Percentiles rank a stretch among this genome's conserved stretches.
Conservation (phyloP, 2,797 vertebrate species). For the Danio choprae region DNA sequence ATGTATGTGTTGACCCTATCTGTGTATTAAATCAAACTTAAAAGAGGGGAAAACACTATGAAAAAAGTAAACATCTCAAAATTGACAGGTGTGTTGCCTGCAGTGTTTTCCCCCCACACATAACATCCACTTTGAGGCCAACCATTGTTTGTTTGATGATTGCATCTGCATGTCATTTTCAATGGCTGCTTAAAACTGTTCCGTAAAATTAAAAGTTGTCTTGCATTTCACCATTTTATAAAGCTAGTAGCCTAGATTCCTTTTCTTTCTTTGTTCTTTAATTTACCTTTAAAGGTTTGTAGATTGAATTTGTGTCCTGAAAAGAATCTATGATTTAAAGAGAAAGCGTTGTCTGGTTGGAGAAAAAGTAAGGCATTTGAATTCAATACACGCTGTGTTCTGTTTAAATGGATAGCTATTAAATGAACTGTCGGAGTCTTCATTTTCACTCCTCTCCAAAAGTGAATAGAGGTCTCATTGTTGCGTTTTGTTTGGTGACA, state of each 20-base stretch:
- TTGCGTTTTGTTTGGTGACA: slow-evolving; percentile 48
- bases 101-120: too few species aligned
- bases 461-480: slow-evolving; percentile 39
- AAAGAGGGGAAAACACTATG: too few species aligned
- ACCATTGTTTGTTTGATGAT: background rate
- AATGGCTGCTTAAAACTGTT: background rate
- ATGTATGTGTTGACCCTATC: too few species aligned
- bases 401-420: slow-evolving; percentile 35
- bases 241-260: background rate
- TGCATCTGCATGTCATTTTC: background rate
- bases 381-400: slow-evolving; percentile 13
- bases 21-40: too few species aligned
- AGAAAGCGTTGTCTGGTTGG: slow-evolving; percentile 1
- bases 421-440: slow-evolving; percentile 54
- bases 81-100: too few species aligned
- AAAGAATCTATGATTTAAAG: background rate
- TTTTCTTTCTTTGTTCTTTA: too few species aligned
- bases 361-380: background rate
- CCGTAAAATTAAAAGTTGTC: background rate
- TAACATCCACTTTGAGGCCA: background rate
- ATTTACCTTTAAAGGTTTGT: background rate
- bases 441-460: slow-evolving; percentile 48
- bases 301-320: background rate
- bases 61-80: too few species aligned
- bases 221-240: background rate